Evolutionary conservation across 2,888 invertebrate species (phyloP), one percentile per base, ranked within the genome.

Genomic region (Vesta saturnalis): DNA sequence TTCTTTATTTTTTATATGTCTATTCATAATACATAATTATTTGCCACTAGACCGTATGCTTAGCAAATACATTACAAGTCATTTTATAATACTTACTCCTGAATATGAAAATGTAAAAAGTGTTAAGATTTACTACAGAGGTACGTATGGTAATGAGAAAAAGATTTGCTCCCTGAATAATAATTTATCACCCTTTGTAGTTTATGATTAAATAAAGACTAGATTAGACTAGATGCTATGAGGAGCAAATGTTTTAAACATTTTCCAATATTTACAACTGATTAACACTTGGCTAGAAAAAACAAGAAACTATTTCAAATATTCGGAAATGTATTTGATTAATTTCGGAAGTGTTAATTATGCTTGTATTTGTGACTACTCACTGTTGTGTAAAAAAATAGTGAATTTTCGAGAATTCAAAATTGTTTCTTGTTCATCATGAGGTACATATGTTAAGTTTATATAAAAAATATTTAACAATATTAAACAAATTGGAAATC

Each of bases 1-100:
- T 78, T 78, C 77, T 79, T 79, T 79, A 72, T 74, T 77, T 77
- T 79, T 77, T 77, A 75, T 75, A 77, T 73, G 70, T 76, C 77
- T 79, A 81, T 78, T 73, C 78, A 78, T 81, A 79, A 80, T 81
- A 81, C 80, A 81, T 80, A 78, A 78, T 80, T 80, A 81, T 81
- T 80, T 80, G 80, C 81, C 80, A 79, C 80, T 80, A 79, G 79
- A 78, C 77, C 77, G 78, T 78, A 80, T 78, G 79, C 79, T 80
- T 80, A 81, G 80, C 81, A 81, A 80, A 79, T 81, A 80, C 79
- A 80, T 79, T 79, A 80, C 79, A 81, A 78, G 79, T 78, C 77
- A 76, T 74, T 77, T 77, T 78, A 77, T 79, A 79, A 80, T 79
- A 79, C 79, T 80, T 78, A 79, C 77, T 77, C 77, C 78, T 78